Evolutionary conservation across 2,797 vertebrate species (phyloP), one percentile per base, ranked within the genome.

Genomic region (Oreortyx pictus): DNA sequence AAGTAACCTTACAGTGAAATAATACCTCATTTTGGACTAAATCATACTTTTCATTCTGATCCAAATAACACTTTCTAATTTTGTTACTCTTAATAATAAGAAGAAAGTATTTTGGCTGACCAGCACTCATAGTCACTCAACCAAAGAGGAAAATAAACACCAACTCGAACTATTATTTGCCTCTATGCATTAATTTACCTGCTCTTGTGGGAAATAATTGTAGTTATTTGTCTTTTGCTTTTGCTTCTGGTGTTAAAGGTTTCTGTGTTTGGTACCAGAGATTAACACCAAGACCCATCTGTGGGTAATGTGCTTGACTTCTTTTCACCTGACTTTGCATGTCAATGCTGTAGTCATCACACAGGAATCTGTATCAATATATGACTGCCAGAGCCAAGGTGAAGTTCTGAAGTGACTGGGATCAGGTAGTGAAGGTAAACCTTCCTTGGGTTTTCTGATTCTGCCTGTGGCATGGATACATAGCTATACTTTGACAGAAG

Each of bases 301-400:
- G 27, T 6, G 3, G 24, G 14, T 0, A 0, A 17, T 27, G 16
- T 44, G n/a, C 29, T 88, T 50, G 16, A 25, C 12, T 86, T 15
- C 39, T 71, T 87, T 89, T 74, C 31, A 37, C 23, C 12, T 23
- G 23, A 0, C 20, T 24, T 52, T 44, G 6, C 16, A 14, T 19
- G 43, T 14, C 61, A n/a, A 7, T 49, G 6, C 23, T 70, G 33
- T 27, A 27, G 9, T 33, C 81, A n/a, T 74, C 61, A 68, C n/a
- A 11, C 24, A n/a, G 57, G 15, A 83, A 6, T 19, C 12, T 44
- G 23, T 47, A 41, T 3, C 52, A 68, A 20, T 0, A 0, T 11
- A 29, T 0, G 8, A 2, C 7, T 59, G 12, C 43, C 31, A 67
- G 41, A 52, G 11, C 25, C 6, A 13, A 82, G 5, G 13, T 73